Base-by-base conservation (phyloP, 2,113 vertebrate species). In the Anarhynchus alexandrinus region DNA sequence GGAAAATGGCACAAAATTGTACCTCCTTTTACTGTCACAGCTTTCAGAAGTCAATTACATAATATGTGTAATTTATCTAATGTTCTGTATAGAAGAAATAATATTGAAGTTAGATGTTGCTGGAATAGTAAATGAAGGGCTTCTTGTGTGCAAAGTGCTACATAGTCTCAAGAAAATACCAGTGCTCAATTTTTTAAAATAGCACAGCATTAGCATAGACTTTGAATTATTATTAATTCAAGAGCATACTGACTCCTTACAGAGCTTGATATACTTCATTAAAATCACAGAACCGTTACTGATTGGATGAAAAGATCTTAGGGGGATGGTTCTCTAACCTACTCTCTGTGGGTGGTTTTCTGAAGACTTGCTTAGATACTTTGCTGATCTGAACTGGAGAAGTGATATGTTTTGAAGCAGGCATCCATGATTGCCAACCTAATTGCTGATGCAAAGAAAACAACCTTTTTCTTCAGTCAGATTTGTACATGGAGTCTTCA, bases 261-360 rank as follows among this genome's bases (percentile, higher is more conserved):
- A 69, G 10, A 17, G 6, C n/a, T 88, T 19, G 36, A 1, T 76
- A 14, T 40, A 15, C 15, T 65, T 88, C 17, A 65, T 51, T 86
- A 81, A 91, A 91, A 45, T 83, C 36, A 36, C 6, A 4, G 6
- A 77, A 70, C 34, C 57, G 4, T 55, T 94, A 55, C 6, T 45
- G 5, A 11, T 13, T 64, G 17, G 5, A 59, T 64, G 26, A 64
- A 82, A 72, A 47, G 26, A 16, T 15, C 15, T 43, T 26, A 38
- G 18, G 9, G 22, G 36, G 2, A 6, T 83, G 11, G 18, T 64
- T 88, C n/a, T 83, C 20, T 77, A 49, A 65, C 11, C 17, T 51
- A 9, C 1, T 23, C 1, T 23, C 11, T 13, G 2, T 38, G 13
- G 3, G 18, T 3, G 3, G 5, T 76, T 76, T 74, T 32, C 34